These are phyloP conservation scores for Clamator glandarius DNA, from an alignment of 2,797 vertebrate genomes.

Conservation along the genomic window DNA sequence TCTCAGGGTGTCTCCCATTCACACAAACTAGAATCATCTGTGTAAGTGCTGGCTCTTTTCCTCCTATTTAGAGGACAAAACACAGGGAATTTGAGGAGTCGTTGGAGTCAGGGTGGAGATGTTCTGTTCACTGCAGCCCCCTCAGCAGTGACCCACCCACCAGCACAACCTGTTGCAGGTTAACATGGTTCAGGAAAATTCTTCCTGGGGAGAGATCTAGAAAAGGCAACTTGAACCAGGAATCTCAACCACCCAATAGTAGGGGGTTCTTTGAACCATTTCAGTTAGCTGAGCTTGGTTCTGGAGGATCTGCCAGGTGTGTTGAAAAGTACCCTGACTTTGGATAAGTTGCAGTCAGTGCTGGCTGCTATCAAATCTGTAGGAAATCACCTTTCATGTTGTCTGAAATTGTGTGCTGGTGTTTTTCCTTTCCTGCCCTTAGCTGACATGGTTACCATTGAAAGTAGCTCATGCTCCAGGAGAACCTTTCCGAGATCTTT, in stretches of 20 bases:
- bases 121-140: background rate
- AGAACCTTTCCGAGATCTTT: background rate
- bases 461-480: background rate
- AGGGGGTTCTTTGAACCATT: background rate
- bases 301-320: background rate
- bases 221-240: background rate
- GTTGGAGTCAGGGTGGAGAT: background rate
- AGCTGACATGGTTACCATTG: background rate
- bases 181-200: background rate
- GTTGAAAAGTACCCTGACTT: background rate
- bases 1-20: background rate
- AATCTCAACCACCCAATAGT: background rate
- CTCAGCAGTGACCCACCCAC: rapidly evolving
- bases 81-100: conserved; percentile 2
- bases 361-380: background rate
- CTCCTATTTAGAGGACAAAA: background rate
- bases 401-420: background rate
- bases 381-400: background rate
- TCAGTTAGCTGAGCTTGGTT: background rate
- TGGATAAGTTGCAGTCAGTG: background rate
- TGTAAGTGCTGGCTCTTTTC: background rate
- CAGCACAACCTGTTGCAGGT: background rate
- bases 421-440: background rate
- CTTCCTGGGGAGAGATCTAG: background rate
- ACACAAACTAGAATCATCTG: background rate